Percentiles rank a stretch among this genome's conserved stretches.
phyloP scores from a whole-genome alignment of 2,113 vertebrate species.

The Nansenia antarctica region DNA sequence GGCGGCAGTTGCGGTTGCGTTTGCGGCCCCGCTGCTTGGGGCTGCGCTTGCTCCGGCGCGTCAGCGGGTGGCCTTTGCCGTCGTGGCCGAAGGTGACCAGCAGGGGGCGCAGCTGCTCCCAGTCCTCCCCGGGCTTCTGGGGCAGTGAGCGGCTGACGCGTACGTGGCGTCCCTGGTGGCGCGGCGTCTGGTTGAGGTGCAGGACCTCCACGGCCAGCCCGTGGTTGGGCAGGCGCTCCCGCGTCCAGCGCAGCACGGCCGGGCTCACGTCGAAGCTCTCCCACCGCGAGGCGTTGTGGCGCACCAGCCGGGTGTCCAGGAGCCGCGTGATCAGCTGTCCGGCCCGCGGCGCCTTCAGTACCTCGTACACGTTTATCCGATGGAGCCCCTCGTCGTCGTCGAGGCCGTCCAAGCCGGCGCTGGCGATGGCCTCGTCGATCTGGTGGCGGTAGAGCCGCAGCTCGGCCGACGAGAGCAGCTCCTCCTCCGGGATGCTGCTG shows the following conservation, averaged over 20 bases:
- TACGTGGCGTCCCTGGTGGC: constrained; percentile 87
- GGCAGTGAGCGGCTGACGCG: constrained; percentile 92
- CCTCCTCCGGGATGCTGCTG: constrained; percentile 93
- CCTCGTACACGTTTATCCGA: constrained; percentile 96
- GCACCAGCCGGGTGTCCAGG: constrained; percentile 94
- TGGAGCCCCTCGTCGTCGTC: constrained; percentile 77
- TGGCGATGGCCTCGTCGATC: constrained; percentile 74
- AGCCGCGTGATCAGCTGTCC: constrained; percentile 90
- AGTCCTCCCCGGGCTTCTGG: constrained; percentile 84
- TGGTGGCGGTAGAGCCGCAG: constrained; percentile 91
- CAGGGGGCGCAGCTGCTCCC: constrained; percentile 94
- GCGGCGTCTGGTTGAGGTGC: constrained; percentile 81
- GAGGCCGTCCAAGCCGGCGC: constrained; percentile 67
- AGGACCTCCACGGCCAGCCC: constrained; percentile 92
- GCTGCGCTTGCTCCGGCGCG: constrained; percentile 87
- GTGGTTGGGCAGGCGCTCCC: constrained; percentile 87
- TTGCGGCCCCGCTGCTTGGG: constrained; percentile 87
- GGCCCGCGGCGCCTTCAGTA: constrained; percentile 83
- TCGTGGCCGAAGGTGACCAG: constrained; percentile 97
- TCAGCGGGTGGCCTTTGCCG: constrained; percentile 89
- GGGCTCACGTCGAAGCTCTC: constrained; percentile 98
- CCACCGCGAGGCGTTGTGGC: constrained; percentile 90
- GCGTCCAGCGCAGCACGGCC: constrained; percentile 94
- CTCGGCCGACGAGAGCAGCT: constrained; percentile 94
- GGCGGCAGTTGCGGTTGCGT: constrained; percentile 92